Percentiles rank a stretch among this genome's conserved stretches.
These are phyloP conservation scores for Ivindomyrus marchei DNA, from an alignment of 2,113 vertebrate species.

Conservation along the genomic window DNA sequence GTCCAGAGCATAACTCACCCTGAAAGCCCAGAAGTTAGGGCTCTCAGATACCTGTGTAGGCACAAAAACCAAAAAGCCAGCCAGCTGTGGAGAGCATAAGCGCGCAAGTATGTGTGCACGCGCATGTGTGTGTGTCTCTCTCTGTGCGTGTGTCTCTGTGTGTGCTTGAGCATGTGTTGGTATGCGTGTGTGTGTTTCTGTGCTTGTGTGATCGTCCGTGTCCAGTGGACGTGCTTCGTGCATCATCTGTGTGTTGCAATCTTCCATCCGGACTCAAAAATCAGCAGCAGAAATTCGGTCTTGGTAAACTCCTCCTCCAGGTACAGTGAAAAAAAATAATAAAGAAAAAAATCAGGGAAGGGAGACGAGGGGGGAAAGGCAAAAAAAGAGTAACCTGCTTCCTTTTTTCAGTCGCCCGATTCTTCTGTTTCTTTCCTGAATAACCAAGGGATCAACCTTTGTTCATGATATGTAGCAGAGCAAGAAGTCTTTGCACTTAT, in stretches of 20 bases:
- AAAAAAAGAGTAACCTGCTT: conserved; percentile 47
- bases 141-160: conserved; percentile 49
- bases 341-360: conserved; percentile 36
- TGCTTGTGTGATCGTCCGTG: conserved; percentile 28
- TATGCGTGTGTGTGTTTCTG: conserved; percentile 27
- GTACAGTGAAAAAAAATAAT: conserved; percentile 59
- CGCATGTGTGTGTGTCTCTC: conserved; percentile 19
- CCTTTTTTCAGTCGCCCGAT: conserved; percentile 56
- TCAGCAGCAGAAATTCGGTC: conserved; percentile 72
- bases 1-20: conserved; percentile 66
- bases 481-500: conserved; percentile 70
- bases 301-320: conserved; percentile 64
- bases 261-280: conserved; percentile 57
- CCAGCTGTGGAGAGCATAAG: conserved; percentile 60
- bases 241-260: conserved; percentile 68
- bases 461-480: conserved; percentile 73
- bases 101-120: conserved; percentile 27
- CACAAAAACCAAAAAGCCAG: conserved; percentile 76
- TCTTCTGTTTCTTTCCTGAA: conserved; percentile 57
- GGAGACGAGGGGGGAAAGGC: conserved; percentile 16
- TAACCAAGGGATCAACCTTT: conserved; percentile 66
- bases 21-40: conserved; percentile 50
- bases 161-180: conserved; percentile 60
- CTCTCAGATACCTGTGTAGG: conserved; percentile 65
- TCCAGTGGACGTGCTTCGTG: conserved; percentile 68